Percentiles rank a stretch among this genome's conserved stretches.
Evolutionary conservation across 2,888 invertebrate species (phyloP).

Genomic region (Diadromus collaris): DNA sequence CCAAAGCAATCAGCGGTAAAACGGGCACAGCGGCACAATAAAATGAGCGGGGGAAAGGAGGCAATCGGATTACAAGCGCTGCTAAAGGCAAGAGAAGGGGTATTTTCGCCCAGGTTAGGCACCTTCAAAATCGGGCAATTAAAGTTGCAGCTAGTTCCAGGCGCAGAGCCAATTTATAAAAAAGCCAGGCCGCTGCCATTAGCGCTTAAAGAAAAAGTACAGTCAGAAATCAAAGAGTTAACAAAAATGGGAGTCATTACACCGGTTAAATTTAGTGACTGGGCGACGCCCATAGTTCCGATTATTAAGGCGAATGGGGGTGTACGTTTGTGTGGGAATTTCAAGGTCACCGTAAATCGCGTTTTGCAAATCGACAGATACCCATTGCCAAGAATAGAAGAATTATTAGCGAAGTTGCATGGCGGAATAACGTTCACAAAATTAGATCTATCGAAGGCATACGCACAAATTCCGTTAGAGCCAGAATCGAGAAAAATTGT

Average conservation of each 20-base stretch:
- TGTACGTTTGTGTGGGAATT: slow-evolving; percentile 57
- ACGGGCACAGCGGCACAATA: neutral
- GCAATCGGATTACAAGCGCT: neutral
- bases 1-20: neutral
- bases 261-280: slow-evolving; percentile 62
- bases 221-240: slow-evolving; percentile 61
- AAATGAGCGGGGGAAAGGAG: neutral
- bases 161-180: slow-evolving; percentile 49
- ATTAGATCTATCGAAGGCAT: slow-evolving; percentile 75
- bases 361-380: slow-evolving; percentile 65
- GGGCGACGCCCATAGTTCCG: slow-evolving; percentile 63
- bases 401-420: slow-evolving; percentile 59
- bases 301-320: slow-evolving; percentile 71
- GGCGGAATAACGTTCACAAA: slow-evolving; percentile 73
- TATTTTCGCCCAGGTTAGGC: slow-evolving; percentile 53
- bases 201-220: slow-evolving; percentile 63
- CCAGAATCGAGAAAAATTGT: slow-evolving; percentile 69
- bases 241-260: slow-evolving; percentile 58
- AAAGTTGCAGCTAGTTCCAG: slow-evolving; percentile 52
- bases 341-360: slow-evolving; percentile 70
- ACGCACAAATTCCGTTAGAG: slow-evolving; percentile 71
- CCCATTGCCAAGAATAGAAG: slow-evolving; percentile 65
- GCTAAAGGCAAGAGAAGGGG: slow-evolving; percentile 3
- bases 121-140: slow-evolving; percentile 51
- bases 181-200: slow-evolving; percentile 67